phyloP scores from a whole-genome alignment of 2,113 vertebrate genomes.

The Grammomys dolichurus region DNA sequence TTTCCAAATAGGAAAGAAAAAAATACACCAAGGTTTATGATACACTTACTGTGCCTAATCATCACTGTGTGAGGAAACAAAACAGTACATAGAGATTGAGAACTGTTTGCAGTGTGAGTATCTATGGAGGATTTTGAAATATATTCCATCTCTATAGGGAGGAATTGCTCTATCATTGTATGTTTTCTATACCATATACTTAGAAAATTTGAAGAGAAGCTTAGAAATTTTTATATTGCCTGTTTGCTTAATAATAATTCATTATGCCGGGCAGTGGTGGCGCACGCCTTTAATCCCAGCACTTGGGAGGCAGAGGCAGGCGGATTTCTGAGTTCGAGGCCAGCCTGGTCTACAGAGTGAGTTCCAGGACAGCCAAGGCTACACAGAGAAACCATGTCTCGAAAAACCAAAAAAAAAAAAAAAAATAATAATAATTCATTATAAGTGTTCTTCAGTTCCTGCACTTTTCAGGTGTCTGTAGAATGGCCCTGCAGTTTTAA shows the following conservation, averaged over 20 bases:
- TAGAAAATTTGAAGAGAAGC: slow-evolving; percentile 28
- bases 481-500: not conserved
- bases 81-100: not conserved
- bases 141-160: not conserved
- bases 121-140: not conserved
- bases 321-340: too few species aligned
- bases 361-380: too few species aligned
- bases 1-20: not conserved
- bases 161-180: not conserved
- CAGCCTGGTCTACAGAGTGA: too few species aligned
- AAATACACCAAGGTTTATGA: not conserved
- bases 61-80: not conserved
- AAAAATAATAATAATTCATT: slow-evolving; percentile 41
- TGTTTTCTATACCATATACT: slow-evolving; percentile 1
- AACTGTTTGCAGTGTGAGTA: not conserved
- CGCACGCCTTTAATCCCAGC: too few species aligned
- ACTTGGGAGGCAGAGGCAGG: too few species aligned
- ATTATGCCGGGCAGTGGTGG: not conserved
- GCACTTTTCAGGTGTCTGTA: not conserved
- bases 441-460: not conserved
- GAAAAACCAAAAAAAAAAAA: too few species aligned
- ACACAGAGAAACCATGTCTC: too few species aligned
- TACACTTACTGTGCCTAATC: not conserved
- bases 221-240: slow-evolving; percentile 26
- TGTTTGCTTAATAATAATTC: slow-evolving; percentile 26